Conservation (phyloP, 2,797 vertebrate species). For the Spea hammondii region DNA sequence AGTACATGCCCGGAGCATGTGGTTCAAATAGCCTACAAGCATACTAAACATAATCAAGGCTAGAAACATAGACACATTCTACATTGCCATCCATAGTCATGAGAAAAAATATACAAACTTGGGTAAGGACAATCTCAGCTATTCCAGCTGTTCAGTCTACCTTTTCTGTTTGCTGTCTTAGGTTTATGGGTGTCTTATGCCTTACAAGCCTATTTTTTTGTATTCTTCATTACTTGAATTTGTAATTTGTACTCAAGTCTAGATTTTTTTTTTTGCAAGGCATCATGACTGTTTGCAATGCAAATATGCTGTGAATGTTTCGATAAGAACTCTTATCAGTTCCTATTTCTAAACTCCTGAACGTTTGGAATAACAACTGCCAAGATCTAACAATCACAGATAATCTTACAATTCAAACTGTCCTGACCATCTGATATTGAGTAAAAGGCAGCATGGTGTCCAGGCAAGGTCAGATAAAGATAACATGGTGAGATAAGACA, state of each 20-base stretch:
- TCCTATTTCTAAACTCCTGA: conserved; percentile 55
- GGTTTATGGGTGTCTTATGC: background rate
- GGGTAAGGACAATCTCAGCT: conserved; percentile 3
- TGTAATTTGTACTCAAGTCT: conserved; percentile 62
- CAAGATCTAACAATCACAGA: conserved; percentile 66
- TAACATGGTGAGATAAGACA: conserved; percentile 40
- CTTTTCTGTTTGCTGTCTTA: too few species aligned
- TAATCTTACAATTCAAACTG: conserved; percentile 59
- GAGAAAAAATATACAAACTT: conserved; percentile 46
- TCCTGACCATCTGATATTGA: conserved; percentile 51
- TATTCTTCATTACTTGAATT: conserved; percentile 54
- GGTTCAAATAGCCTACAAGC: conserved; percentile 57
- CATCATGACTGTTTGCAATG: conserved; percentile 56
- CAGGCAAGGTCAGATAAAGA: conserved; percentile 23
- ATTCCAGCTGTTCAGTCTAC: conserved; percentile 6
- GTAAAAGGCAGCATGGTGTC: conserved; percentile 46
- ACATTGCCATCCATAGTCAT: conserved; percentile 55
- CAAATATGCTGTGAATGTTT: conserved; percentile 47
- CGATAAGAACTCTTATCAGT: conserved; percentile 69
- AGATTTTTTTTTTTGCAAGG: conserved; percentile 55
- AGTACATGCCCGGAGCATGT: conserved; percentile 59
- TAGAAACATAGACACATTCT: conserved; percentile 57
- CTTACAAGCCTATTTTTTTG: conserved; percentile 48
- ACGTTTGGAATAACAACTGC: conserved; percentile 62
- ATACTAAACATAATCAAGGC: conserved; percentile 58